Evolutionary conservation across 2,888 invertebrate species (phyloP).

Genomic region (Leptopilina myrica): DNA sequence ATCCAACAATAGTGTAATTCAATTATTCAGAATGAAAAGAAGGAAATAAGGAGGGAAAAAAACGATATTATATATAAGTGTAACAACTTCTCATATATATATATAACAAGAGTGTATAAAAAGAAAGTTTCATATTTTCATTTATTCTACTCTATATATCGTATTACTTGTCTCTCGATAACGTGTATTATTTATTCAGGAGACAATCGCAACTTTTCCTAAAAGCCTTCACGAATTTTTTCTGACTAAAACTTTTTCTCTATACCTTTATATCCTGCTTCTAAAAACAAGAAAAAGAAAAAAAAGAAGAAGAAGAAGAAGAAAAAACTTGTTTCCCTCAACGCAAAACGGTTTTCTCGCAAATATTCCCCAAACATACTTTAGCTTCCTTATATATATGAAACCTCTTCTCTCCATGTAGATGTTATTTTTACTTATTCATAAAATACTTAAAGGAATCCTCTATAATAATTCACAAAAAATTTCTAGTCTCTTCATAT

Average conservation of each 20-base stretch:
- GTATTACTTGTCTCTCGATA: neutral
- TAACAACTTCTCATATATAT: neutral
- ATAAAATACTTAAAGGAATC: neutral
- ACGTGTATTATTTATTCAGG: slow-evolving; percentile 4
- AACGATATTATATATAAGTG: neutral
- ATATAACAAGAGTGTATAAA: neutral
- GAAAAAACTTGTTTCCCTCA: neutral
- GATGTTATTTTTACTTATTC: neutral
- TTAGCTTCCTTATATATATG: neutral
- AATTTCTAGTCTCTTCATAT: neutral
- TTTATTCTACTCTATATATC: neutral
- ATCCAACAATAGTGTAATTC: neutral
- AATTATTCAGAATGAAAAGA: neutral
- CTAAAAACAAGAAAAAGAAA: neutral
- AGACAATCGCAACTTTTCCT: neutral
- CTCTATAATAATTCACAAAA: neutral
- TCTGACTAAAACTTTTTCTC: neutral
- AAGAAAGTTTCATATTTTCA: neutral
- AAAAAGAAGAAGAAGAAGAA: too few relatives aligned
- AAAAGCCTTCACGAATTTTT: slow-evolving; percentile 11
- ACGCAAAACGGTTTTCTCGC: neutral
- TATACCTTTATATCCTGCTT: neutral
- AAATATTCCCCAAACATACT: neutral
- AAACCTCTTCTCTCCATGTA: neutral
- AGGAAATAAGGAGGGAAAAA: neutral